These are phyloP conservation scores for Echinarachnius parma DNA, from an alignment of 53 echinoderm and acorn worm species.

Conservation along the genomic window DNA sequence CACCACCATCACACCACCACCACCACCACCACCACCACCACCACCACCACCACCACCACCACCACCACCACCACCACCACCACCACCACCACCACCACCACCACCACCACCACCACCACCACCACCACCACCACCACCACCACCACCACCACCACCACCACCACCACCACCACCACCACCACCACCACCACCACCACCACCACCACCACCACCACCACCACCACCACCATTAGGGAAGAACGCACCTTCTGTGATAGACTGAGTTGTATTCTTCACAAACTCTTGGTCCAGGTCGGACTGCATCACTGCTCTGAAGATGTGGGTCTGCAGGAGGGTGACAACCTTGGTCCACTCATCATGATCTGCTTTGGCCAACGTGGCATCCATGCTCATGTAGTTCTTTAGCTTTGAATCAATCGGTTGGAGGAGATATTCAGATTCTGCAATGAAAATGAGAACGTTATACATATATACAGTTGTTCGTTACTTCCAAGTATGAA, in stretches of 20 bases:
- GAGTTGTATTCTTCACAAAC: conserved; percentile 45
- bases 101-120: neutral
- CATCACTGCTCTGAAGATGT: conserved; percentile 56
- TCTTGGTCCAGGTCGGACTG: conserved; percentile 36
- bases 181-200: neutral
- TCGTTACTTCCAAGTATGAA: no score
- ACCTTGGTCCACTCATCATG: conserved; percentile 56
- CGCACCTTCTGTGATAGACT: conserved; percentile 85
- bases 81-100: neutral
- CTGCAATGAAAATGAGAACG: conserved; percentile 45
- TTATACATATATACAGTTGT: no score
- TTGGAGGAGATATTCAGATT: conserved; percentile 74
- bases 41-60: neutral
- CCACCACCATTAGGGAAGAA: neutral
- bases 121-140: neutral
- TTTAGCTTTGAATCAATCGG: conserved; percentile 65
- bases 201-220: neutral
- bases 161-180: neutral
- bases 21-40: neutral
- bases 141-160: neutral
- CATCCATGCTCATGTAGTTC: conserved; percentile 52
- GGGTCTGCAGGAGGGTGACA: conserved; percentile 52
- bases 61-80: neutral
- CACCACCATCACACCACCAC: no score
- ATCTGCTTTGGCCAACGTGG: conserved; percentile 21